Evolutionary conservation across 2,113 vertebrate genomes (phyloP).

Genomic region (Hirundichthys speculiger): DNA sequence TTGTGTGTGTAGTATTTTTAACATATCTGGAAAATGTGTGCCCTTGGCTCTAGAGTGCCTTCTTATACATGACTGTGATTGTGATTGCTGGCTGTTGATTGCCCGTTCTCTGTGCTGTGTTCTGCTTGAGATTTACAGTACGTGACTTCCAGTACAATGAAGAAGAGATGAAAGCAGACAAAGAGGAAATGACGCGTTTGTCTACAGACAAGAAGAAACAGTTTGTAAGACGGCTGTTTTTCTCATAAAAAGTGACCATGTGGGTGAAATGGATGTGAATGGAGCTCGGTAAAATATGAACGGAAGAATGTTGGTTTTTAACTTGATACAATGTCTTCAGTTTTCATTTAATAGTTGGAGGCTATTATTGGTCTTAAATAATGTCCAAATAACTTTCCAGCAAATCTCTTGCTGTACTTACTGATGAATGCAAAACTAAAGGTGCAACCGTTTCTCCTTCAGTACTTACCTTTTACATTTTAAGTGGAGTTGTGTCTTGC

Average conservation of each 20-base stretch:
- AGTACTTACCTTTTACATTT: background rate
- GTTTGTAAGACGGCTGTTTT: constrained; percentile 84
- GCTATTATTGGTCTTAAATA: background rate
- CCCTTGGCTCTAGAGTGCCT: background rate
- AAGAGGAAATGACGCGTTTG: constrained; percentile 97
- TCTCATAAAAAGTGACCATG: too few relatives aligned
- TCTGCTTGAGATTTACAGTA: constrained; percentile 87
- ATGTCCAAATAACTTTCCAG: background rate
- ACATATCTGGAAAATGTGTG: constrained; percentile 11
- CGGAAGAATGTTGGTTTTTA: background rate
- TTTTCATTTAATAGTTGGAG: background rate
- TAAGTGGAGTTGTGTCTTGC: background rate
- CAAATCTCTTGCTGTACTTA: background rate
- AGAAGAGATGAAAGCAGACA: constrained; percentile 98
- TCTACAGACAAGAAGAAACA: constrained; percentile 99
- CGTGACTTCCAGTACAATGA: constrained; percentile 99
- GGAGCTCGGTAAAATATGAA: background rate
- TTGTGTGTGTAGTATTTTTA: constrained; percentile 1
- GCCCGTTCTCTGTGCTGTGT: constrained; percentile 26
- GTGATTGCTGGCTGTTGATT: constrained; percentile 14
- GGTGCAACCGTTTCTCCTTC: background rate
- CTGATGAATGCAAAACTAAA: background rate
- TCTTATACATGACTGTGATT: background rate
- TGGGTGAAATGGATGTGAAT: too few relatives aligned
- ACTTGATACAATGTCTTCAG: background rate